Base-by-base conservation (phyloP, 2,888 invertebrate species). In the Dusona sp. region DNA sequence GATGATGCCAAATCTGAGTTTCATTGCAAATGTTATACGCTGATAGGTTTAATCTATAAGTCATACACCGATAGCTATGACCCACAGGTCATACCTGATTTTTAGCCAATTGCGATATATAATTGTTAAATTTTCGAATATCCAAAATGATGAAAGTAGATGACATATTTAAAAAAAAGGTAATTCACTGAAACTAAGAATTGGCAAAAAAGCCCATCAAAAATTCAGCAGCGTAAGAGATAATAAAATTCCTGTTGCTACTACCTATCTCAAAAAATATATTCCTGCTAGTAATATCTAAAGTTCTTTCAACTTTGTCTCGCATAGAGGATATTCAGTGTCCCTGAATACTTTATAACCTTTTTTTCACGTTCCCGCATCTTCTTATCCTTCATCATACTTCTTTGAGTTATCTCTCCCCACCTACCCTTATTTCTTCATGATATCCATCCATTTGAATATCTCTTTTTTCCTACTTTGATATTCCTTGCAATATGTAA, bases 401-500 rank as follows among this genome's bases (percentile, higher is more conserved):
- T 38, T 57, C 38, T 57, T 57, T 38, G 16, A 22, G n/a, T 78
- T 22, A 13, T 13, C 22, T 33, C 16, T 42, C 22, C 65, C 48
- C 19, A n/a, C 19, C 38, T 42, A 22, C 3, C 45, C 45, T 22
- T 78, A 13, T 29, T 61, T 72, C 19, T 45, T 51, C 33, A n/a
- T n/a, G 13, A 54, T 64, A 79, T 45, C 33, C 68, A 38, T 36
- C 51, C 11, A 70, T 70, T 42, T 79, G 42, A 45, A 25, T 64
- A 45, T n/a, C 19, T 45, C 33, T 19, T 42, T 64, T 64, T 33
- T 36, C 45, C 36, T 36, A 25, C 61, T 57, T 61, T 64, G 64
- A 77, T 77, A 64, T 77, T 45, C 42, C 64, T 64, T 33, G 45
- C 45, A 48, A 64, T 42, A 77, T 77, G 75, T 77, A 77, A 77